phyloP scores from a whole-genome alignment of 2,888 invertebrate genomes.

The Thumatha senex region DNA sequence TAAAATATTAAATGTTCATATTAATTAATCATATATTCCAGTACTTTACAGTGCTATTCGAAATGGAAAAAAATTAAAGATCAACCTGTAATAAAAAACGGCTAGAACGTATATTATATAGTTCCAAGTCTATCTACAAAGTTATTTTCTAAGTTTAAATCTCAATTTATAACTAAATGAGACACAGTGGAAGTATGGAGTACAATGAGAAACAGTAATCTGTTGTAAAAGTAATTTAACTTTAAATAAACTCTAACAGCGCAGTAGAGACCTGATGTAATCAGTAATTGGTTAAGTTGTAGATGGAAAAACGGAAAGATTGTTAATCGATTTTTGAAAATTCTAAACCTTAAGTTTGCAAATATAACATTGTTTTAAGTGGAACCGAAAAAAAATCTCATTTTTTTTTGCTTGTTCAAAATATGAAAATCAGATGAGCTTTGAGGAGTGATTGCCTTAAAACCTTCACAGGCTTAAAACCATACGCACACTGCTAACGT shows the following conservation, averaged over 20 bases:
- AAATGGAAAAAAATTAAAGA: too few species aligned
- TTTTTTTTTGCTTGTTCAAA: too few species aligned
- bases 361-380: too few species aligned
- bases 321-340: neutral
- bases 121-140: constrained; percentile 17
- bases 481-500: too few species aligned
- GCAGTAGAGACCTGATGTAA: constrained; percentile 12
- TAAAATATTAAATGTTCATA: too few species aligned
- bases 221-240: constrained; percentile 37
- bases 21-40: too few species aligned
- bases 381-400: too few species aligned
- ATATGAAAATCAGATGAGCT: too few species aligned
- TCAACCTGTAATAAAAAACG: too few species aligned
- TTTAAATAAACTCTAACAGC: constrained; percentile 28
- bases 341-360: neutral
- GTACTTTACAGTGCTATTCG: too few species aligned
- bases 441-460: too few species aligned
- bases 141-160: constrained; percentile 29
- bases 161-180: constrained; percentile 37
- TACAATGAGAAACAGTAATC: constrained; percentile 38
- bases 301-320: constrained; percentile 3
- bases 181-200: constrained; percentile 16
- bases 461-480: too few species aligned
- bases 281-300: constrained; percentile 8
- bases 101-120: constrained; percentile 10